Base-by-base conservation (phyloP, 2,113 vertebrate genomes). In the Dermatemys mawii region DNA sequence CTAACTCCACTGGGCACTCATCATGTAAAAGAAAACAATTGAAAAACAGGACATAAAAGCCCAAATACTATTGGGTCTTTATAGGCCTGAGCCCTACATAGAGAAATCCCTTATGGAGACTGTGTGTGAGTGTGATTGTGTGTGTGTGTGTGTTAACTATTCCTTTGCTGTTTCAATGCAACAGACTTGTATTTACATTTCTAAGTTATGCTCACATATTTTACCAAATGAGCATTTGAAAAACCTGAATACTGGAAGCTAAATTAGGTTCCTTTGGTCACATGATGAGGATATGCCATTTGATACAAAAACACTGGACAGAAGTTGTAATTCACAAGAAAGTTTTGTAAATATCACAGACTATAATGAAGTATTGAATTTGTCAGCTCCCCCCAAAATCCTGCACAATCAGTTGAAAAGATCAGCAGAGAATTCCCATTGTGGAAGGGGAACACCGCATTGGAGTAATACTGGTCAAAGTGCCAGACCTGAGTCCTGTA, bases 171-270 rank as follows among this genome's bases (percentile, higher is more conserved):
- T 26, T 86, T 63, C 2, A 1, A 51, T 48, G 60, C 76, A 84
- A 38, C 8, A 80, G 13, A 35, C 78, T 80, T 4, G 9, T 35
- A 32, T 80, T 24, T 80, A 50, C 14, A 86, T 38, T 76, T 81
- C 81, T 55, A 9, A 26, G 83, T 11, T 82, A 44, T 0, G 5
- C 0, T 12, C 13, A n/a, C 0, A 55, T 1, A 5, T 11, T 35
- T 81, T 60, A 75, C 2, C 35, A 89, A 94, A 79, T 2, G 78
- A 90, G 3, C 9, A 84, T 14, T 21, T 22, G 7, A 4, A 89
- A 95, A 90, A 32, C 27, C 9, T n/a, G 27, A 32, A 9, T 51
- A 19, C 22, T 80, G 14, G 78, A 49, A 80, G 17, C 9, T 63
- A 27, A 63, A 8, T 57, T 78, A 46, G 9, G 83, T 12, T 44